phyloP scores from a whole-genome alignment of 2,113 vertebrate species.

The Alectura lathami region DNA sequence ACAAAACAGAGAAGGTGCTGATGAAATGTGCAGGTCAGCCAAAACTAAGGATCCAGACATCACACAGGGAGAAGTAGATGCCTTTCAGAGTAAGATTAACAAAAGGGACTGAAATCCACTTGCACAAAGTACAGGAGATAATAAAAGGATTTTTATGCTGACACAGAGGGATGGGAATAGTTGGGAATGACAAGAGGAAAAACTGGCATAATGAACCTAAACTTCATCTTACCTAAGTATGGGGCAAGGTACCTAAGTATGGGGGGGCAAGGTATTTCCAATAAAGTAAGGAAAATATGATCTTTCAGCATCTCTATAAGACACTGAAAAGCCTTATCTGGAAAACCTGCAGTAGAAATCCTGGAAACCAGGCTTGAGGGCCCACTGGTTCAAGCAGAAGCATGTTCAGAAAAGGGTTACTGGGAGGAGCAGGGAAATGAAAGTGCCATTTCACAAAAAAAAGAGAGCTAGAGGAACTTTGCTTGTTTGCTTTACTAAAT shows the following conservation, averaged over 20 bases:
- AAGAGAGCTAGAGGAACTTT: not conserved
- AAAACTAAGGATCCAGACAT: not conserved
- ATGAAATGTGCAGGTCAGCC: not conserved
- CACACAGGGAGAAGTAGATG: not conserved
- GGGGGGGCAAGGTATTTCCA: not conserved
- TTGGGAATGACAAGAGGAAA: not conserved
- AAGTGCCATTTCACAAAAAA: not conserved
- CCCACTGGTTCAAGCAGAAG: not conserved
- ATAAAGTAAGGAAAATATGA: not conserved
- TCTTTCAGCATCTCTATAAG: not conserved
- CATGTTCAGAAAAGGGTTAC: not conserved
- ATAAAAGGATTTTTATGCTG: not conserved
- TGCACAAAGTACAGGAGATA: not conserved
- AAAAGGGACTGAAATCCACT: not conserved
- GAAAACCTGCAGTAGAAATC: not conserved
- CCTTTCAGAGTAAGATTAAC: not conserved
- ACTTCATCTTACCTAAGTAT: not conserved
- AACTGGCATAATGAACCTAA: not conserved
- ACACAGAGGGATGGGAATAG: not conserved
- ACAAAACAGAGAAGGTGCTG: not conserved
- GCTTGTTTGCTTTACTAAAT: constrained; percentile 42
- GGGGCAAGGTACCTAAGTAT: not conserved
- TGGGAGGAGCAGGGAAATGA: not conserved
- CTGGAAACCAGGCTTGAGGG: not conserved
- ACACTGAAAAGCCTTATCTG: not conserved